phyloP scores from a whole-genome alignment of 2,113 vertebrate genomes.

The Sterrhoptilus dennistouni region DNA sequence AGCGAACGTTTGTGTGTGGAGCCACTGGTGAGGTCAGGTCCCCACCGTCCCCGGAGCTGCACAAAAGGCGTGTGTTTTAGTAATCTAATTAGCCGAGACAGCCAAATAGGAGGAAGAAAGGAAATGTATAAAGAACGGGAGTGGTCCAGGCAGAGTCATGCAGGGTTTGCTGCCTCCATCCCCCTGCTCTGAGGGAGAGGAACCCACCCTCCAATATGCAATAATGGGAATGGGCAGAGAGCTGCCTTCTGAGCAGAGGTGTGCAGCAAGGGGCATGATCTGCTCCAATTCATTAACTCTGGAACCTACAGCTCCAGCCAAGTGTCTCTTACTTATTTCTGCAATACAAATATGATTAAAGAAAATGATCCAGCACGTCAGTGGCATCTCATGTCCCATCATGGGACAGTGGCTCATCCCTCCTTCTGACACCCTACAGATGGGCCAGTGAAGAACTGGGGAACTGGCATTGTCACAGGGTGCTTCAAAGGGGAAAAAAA shows the following conservation, averaged over 20 bases:
- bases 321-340: not conserved
- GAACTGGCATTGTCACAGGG: rapidly evolving
- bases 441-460: not conserved
- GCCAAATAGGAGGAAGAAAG: not conserved
- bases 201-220: not conserved
- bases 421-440: not conserved
- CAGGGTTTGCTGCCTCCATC: not conserved
- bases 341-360: not conserved
- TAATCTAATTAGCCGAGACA: not conserved
- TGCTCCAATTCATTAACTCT: not conserved
- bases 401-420: not conserved
- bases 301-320: not conserved
- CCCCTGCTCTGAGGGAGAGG: not conserved
- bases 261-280: not conserved
- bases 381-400: not conserved
- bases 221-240: not conserved
- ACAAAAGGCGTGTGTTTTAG: slow-evolving; percentile 12
- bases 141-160: not conserved
- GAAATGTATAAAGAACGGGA: slow-evolving; percentile 37
- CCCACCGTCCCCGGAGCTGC: not conserved
- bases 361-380: not conserved
- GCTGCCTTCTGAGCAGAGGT: not conserved
- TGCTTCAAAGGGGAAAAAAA: not conserved
- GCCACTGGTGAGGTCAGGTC: not conserved
- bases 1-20: not conserved